phyloP scores from a whole-genome alignment of 2,888 invertebrate genomes.

The Cyclophora albipunctata region DNA sequence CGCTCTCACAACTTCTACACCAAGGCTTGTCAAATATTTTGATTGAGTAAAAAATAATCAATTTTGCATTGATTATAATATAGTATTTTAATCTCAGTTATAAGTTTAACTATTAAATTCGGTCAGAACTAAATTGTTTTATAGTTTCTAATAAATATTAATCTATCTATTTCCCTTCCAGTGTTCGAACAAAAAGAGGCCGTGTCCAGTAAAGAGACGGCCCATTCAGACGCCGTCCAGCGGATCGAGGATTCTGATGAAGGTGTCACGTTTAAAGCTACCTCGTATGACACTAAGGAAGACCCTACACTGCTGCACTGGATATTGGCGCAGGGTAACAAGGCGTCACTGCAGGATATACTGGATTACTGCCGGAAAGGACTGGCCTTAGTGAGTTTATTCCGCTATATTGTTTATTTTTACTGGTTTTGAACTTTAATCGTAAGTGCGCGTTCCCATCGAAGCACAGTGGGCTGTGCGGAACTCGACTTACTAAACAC shows the following conservation, averaged over 20 bases:
- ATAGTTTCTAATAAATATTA: too few species aligned
- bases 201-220: conserved; percentile 45
- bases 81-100: too few species aligned
- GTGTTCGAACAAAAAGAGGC: conserved; percentile 55
- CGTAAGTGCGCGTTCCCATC: too few species aligned
- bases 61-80: too few species aligned
- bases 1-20: too few species aligned
- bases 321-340: conserved; percentile 90
- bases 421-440: too few species aligned
- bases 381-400: conserved; percentile 77
- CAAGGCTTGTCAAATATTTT: too few species aligned
- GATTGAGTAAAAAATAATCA: too few species aligned
- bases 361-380: conserved; percentile 85
- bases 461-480: too few species aligned
- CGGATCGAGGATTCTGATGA: conserved; percentile 52
- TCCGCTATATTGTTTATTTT: neutral
- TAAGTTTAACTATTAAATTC: too few species aligned
- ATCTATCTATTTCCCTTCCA: conserved; percentile 19
- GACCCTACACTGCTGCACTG: conserved; percentile 85
- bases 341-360: conserved; percentile 84
- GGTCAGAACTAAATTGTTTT: too few species aligned
- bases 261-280: conserved; percentile 48
- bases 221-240: conserved; percentile 34
- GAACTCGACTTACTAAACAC: too few species aligned
- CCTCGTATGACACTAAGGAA: conserved; percentile 49